These are phyloP conservation scores for Oscheius sp. DNA, from an alignment of 2,888 invertebrate species.

Conservation along the genomic window DNA sequence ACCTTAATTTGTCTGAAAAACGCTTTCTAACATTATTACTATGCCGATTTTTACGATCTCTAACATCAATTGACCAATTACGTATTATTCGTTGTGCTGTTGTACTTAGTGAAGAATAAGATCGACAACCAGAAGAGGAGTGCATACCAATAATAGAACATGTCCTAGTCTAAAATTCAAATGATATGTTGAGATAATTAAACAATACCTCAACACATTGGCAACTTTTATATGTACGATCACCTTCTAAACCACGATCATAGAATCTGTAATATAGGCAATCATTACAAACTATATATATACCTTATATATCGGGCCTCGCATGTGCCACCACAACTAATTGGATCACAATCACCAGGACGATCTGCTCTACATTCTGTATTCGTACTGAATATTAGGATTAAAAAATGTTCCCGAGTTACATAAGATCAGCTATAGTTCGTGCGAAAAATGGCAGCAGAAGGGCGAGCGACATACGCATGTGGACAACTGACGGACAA, in stretches of 20 bases:
- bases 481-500: slow-evolving; percentile 26
- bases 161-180: slow-evolving; percentile 32
- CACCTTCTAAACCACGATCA: slow-evolving; percentile 34
- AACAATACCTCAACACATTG: slow-evolving; percentile 37
- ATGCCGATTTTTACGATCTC: slow-evolving; percentile 41
- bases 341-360: slow-evolving; percentile 49
- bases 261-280: slow-evolving; percentile 44
- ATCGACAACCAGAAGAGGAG: slow-evolving; percentile 45
- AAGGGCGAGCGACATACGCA: slow-evolving; percentile 17
- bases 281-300: too few species aligned
- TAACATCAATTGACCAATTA: slow-evolving; percentile 45
- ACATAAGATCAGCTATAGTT: neutral
- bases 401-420: neutral
- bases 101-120: slow-evolving; percentile 42
- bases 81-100: slow-evolving; percentile 46
- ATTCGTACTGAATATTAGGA: neutral
- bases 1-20: slow-evolving; percentile 35
- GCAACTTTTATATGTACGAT: slow-evolving; percentile 45
- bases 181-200: neutral
- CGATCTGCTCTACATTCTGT: slow-evolving; percentile 30
- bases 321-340: slow-evolving; percentile 44
- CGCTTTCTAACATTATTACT: slow-evolving; percentile 32
- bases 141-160: slow-evolving; percentile 53
- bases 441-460: slow-evolving; percentile 4
- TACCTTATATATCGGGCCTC: slow-evolving; percentile 48